Evolutionary conservation across 2,888 invertebrate species (phyloP), one percentile per base, ranked within the genome.

Genomic region (Fissipunctia ypsillon): DNA sequence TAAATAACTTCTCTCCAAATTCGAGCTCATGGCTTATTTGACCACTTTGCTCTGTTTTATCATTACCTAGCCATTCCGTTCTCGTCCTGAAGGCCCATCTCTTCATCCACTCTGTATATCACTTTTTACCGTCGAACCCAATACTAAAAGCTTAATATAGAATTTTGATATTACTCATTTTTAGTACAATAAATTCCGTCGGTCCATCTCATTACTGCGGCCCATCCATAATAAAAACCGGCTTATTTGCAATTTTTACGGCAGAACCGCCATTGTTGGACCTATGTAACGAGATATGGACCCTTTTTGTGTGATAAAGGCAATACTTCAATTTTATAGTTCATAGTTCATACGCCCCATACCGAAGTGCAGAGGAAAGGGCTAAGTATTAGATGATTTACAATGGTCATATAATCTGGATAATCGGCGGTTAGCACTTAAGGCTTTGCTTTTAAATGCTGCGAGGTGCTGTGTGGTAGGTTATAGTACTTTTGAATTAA

Each of bases 251-350:
- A 93, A 94, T 94, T 95, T 95, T 95, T 95, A 95, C 93, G 94
- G 94, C 90, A 88, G 76, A 74, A 84, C 82, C 86, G 87, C 91
- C 89, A 91, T 94, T 94, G 94, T 94, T 91, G 90, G 88, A 91
- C 83, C 91, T 84, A 87, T 83, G 89, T 92, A 92, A 93, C 91
- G 91, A 93, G 93, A 94, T 93, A 93, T 92, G 89, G 84, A 88
- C 88, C 90, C 92, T 93, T 92, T 95, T 94, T 94, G 91, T 94
- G 88, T 90, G 90, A 92, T 92, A 91, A 90, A 91, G 86, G 93
- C 92, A 90, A 94, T 95, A 91, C 94, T 94, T 95, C 94, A 95
- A 95, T 93, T 95, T 96, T 95, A 95, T 94, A 94, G 95, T 93
- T 94, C 95, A 94, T 95, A 95, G 95, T 95, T 95, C 95, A 93